Evolutionary conservation across 2,797 vertebrate genomes (phyloP), one percentile per base, ranked within the genome.

Genomic region (Gymnothorax javanicus): DNA sequence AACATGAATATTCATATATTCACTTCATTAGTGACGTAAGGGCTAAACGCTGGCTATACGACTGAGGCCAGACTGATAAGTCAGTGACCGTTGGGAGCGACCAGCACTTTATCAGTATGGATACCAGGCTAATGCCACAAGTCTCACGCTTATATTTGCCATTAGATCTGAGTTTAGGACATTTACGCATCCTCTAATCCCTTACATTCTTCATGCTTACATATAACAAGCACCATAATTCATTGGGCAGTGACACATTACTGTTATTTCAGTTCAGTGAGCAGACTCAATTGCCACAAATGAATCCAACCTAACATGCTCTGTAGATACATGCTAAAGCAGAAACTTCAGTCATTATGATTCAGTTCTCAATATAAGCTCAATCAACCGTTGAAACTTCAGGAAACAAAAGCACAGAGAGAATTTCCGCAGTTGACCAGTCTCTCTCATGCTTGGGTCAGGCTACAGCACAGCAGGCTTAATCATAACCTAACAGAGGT

Each of bases 271-370:
- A 43, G 33, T 43, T 43, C 33, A 43, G 33, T 43, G 33, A 2
- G 1, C 33, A 43, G 33, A 43, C 33, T 43, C 33, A 43, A 43
- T 1, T 43, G 33, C 33, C 33, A 43, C 33, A 43, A 43, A 43
- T 43, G 33, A 43, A 43, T 43, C 33, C 33, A 43, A 43, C 33
- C 33, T 43, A 43, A 43, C 33, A 43, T 43, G 33, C 1, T 43
- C 33, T 43, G 33, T 43, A 43, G 33, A 43, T 43, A 43, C 33
- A 43, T 2, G 33, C 33, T 27, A 85, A 57, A 54, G 64, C 67
- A 75, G 33, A 85, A 89, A 88, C 90, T 89, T 93, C 89, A 87
- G 90, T 86, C 89, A 90, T 90, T 93, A 87, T 85, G 87, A 89
- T 89, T 87, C 23, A 87, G 87, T 92, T 60, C 90, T 90, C 87